Base-by-base conservation (phyloP, 1,140 invertebrate species). In the Drosophila carrolli region DNA sequence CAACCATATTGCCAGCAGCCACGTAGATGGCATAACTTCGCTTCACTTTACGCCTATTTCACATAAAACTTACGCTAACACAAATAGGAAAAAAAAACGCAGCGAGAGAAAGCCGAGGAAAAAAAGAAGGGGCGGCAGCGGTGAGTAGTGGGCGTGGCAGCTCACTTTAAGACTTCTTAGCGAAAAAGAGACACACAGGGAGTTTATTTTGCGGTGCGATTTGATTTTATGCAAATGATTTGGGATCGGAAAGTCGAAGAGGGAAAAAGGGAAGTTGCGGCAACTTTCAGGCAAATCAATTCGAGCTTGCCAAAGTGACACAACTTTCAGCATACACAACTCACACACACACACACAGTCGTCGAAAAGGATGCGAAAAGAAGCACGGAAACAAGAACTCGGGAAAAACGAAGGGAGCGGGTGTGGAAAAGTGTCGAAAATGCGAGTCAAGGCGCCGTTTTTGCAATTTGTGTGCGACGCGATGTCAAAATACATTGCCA, bases 201-300 rank as follows among this genome's bases (percentile, higher is more conserved):
- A 88, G 83, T 86, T 86, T 82, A 88, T 86, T 86, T 86, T 82
- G 73, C 71, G 81, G 70, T 88, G 71, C 71, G 83, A 81, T 88
- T 88, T 88, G 83, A 83, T 83, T 88, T 86, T 88, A 86, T 86
- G 83, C 83, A 86, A 86, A 86, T 88, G 78, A 85, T 81, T 82
- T 60, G 70, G 54, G 35, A 43, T 14, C 38, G 43, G 37, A 51
- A 19, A 16, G 9, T 13, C 5, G 35, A 29, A 5, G n/a, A 13
- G 27, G 46, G 38, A 27, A 53, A 32, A 13, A 14, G 27, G 43
- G 32, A 43, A 51, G 63, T 43, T 43, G 70, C 63, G 32, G 74
- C 78, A 86, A 88, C 79, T 86, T 86, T 77, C 65, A 73, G 68
- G 59, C 83, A 86, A 86, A 86, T 88, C 83, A 86, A 88, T 86